A percentile compares a stretch with the other conserved stretches of the same genome.
Evolutionary conservation across 2,113 vertebrate species (phyloP).

Genomic region (Rhinopomastus cyanomelas): DNA sequence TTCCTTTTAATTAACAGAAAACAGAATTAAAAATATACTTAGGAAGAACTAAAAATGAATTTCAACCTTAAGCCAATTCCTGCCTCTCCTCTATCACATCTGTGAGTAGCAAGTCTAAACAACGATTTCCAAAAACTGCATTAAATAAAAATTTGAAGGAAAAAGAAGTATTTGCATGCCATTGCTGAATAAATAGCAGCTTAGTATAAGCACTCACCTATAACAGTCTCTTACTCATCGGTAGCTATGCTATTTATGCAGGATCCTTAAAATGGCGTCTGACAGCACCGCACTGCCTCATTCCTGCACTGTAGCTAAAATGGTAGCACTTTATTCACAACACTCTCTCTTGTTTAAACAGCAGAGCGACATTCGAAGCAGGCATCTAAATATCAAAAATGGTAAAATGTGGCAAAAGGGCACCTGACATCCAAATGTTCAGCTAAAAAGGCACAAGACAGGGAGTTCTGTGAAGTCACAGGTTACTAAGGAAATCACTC

Average conservation of each 20-base stretch:
- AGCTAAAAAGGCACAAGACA: constrained; percentile 63
- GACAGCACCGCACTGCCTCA: constrained; percentile 81
- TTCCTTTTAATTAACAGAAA: constrained; percentile 49
- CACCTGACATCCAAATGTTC: constrained; percentile 69
- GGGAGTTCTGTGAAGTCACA: constrained; percentile 75
- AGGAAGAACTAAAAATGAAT: constrained; percentile 63
- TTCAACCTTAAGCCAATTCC: constrained; percentile 68
- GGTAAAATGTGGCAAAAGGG: constrained; percentile 68
- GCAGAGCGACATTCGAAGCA: constrained; percentile 62
- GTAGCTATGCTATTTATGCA: constrained; percentile 86
- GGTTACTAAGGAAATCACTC: constrained; percentile 76
- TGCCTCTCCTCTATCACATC: constrained; percentile 62
- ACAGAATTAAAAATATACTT: constrained; percentile 27
- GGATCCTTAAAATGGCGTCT: constrained; percentile 87
- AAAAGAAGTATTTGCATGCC: constrained; percentile 73
- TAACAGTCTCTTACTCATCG: constrained; percentile 84
- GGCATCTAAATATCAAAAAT: constrained; percentile 73
- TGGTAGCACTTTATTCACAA: constrained; percentile 83
- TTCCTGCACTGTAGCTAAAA: constrained; percentile 82
- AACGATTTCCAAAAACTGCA: constrained; percentile 73
- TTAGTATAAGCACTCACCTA: constrained; percentile 84
- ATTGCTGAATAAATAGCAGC: constrained; percentile 75
- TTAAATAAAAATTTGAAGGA: constrained; percentile 64
- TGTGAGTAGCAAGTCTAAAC: constrained; percentile 66
- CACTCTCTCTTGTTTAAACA: constrained; percentile 68